phyloP scores from a whole-genome alignment of 2,888 invertebrate species.

The Neelides folsomi region DNA sequence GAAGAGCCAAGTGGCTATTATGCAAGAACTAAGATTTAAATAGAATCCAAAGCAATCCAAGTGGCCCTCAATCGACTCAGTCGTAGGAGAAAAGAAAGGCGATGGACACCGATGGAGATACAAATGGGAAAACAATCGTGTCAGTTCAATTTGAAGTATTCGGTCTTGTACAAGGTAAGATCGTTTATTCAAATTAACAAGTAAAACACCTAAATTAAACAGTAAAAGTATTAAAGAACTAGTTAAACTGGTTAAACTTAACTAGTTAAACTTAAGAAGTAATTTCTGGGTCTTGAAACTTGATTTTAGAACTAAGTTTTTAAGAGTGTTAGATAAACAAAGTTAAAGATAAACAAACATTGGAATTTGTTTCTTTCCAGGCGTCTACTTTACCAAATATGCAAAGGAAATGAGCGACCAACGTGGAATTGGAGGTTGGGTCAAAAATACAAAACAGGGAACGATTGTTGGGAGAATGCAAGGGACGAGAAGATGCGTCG shows the following conservation, averaged over 20 bases:
- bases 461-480: conserved; percentile 83
- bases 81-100: neutral
- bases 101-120: neutral
- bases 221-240: no score
- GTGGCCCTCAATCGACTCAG: neutral
- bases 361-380: conserved; percentile 40
- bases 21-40: no score
- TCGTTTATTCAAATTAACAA: neutral
- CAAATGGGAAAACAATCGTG: conserved; percentile 47
- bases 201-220: no score
- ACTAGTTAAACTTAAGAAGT: no score
- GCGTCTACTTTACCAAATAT: conserved; percentile 75
- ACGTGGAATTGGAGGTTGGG: conserved; percentile 72
- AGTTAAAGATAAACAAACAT: neutral
- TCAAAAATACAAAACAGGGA: conserved; percentile 75
- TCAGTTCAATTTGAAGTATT: conserved; percentile 82
- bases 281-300: no score
- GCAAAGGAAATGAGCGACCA: conserved; percentile 64
- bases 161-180: conserved; percentile 76
- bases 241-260: no score
- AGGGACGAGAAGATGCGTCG: conserved; percentile 60
- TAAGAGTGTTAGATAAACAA: neutral
- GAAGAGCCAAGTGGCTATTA: no score
- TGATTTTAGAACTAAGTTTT: neutral
- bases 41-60: neutral